Base-by-base conservation (phyloP, 2,888 invertebrate genomes). In the Patella pellucida region DNA sequence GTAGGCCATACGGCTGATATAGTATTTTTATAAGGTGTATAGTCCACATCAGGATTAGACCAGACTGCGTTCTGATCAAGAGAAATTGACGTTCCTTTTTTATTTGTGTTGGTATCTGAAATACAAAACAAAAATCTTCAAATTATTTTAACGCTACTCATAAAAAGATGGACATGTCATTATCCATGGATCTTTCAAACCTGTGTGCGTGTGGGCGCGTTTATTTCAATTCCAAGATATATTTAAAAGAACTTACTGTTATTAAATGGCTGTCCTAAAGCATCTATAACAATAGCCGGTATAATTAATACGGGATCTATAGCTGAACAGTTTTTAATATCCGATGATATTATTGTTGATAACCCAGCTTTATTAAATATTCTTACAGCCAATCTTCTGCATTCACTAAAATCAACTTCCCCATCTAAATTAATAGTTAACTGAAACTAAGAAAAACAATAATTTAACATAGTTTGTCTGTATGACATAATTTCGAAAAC, bases 291-390 rank as follows among this genome's bases (percentile, higher is more conserved):
- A 7, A 70, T 72, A 14, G 79, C 74, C 11, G 82, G 79, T 31
- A 71, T 71, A 23, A 84, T 76, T 3, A 80, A 75, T 12, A 72
- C 71, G 0, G 83, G 81, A 62, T 83, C 80, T 56, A 77, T 72
- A 7, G 82, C 80, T 31, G 56, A 50, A 71, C 84, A 84, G 52
- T 82, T 78, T n/a, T 76, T 69, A 19, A 84, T 74, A 27, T 83
- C 76, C 15, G 62, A 67, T 4, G 77, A 76, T n/a, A 81, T 41
- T 3, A 69, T 41, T 14, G 82, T 73, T 27, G 75, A 78, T 52
- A 82, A 70, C 14, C 78, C 76, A 16, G 78, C 83, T 50, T 79
- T 78, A 73, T 79, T 82, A 70, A 74, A 78, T 67, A 80, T 80
- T 31, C 80, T 62, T 14, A 83, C 62, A 72, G 78, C 67, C 62